Conservation (phyloP, 2,797 vertebrate genomes). For the Manis crassicaudata region DNA sequence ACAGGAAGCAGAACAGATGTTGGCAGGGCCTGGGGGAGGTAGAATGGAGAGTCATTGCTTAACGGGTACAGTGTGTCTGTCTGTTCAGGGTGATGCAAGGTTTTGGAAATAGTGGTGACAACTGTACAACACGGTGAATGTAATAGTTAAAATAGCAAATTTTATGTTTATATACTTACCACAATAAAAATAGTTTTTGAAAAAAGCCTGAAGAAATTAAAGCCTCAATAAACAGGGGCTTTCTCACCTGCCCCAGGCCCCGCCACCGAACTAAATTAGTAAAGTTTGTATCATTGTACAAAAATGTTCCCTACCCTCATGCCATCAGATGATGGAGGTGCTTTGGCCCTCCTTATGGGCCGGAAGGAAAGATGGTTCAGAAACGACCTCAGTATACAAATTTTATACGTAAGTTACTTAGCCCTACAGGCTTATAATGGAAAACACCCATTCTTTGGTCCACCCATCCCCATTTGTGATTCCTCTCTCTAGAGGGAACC, state of each 20-base stretch:
- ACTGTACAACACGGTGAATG: neutral
- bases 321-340: neutral
- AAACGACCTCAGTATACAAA: neutral
- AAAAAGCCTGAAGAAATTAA: neutral
- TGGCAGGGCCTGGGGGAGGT: fast-evolving
- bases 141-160: neutral
- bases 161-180: neutral
- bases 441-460: neutral
- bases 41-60: neutral
- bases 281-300: neutral
- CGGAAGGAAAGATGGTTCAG: neutral
- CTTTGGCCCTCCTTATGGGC: neutral
- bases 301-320: neutral
- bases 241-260: neutral
- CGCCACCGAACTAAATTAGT: neutral
- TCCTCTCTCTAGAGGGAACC: neutral
- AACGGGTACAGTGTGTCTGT: neutral
- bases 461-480: neutral
- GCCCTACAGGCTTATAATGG: neutral
- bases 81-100: neutral
- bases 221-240: neutral
- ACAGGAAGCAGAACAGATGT: neutral
- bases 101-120: neutral
- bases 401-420: neutral
- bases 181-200: neutral